A percentile compares a stretch with the other conserved stretches of the same genome.
These are phyloP conservation scores for Sminthopsis crassicaudata DNA, from an alignment of 2,113 vertebrate genomes.

Conservation along the genomic window DNA sequence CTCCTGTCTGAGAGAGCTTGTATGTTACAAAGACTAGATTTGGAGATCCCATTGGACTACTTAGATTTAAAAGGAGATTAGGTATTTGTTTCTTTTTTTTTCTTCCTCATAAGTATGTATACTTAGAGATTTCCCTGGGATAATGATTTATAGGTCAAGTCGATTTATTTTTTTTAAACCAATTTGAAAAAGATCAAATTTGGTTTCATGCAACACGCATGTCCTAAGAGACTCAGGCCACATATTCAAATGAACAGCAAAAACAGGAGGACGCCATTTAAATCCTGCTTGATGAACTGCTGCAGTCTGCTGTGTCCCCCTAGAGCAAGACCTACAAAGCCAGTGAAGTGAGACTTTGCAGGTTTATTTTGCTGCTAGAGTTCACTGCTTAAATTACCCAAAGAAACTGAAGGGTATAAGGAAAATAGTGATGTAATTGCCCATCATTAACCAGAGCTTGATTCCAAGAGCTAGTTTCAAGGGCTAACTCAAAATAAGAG, in stretches of 20 bases:
- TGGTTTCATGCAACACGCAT: too few species aligned
- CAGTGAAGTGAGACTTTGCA: neutral
- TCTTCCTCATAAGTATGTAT: too few species aligned
- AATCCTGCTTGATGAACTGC: neutral
- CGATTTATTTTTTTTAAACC: neutral
- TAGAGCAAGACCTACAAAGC: neutral
- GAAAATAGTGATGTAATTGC: neutral
- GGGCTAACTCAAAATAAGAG: neutral
- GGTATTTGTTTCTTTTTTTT: fast-evolving
- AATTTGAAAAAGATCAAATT: fast-evolving
- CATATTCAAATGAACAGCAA: neutral
- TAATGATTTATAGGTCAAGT: fast-evolving
- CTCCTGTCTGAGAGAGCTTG: neutral
- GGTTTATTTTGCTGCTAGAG: fast-evolving
- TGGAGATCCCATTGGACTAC: neutral
- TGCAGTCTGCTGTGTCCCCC: neutral
- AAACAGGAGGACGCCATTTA: neutral
- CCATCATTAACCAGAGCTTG: fast-evolving
- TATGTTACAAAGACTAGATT: neutral
- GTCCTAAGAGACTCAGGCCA: neutral
- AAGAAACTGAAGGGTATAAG: too few species aligned
- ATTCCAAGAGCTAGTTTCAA: fast-evolving
- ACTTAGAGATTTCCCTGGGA: neutral
- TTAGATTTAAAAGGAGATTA: neutral
- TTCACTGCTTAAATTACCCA: fast-evolving